Evolutionary conservation across 2,113 vertebrate genomes (phyloP).

Genomic region (Sturnira hondurensis): DNA sequence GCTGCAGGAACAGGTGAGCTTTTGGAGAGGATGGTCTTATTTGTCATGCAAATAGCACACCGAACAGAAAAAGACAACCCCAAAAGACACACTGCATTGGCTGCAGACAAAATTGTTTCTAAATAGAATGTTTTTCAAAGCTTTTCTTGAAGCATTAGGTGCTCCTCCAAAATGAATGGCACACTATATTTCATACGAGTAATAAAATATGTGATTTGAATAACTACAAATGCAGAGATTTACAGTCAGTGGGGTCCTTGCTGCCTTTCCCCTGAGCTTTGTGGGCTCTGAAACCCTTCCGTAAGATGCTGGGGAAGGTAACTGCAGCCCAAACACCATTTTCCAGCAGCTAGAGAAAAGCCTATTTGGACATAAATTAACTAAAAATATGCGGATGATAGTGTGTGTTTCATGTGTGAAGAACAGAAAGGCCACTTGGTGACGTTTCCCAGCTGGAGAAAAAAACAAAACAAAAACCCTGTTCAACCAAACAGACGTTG

Average conservation of each 20-base stretch:
- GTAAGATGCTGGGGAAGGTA: slow-evolving; percentile 77
- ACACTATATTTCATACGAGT: slow-evolving; percentile 66
- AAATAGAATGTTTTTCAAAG: slow-evolving; percentile 66
- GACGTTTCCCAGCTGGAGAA: slow-evolving; percentile 61
- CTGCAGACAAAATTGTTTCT: slow-evolving; percentile 65
- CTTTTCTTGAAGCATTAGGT: slow-evolving; percentile 71
- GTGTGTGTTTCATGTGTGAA: slow-evolving; percentile 79
- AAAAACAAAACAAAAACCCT: background rate
- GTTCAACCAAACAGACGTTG: slow-evolving; percentile 20
- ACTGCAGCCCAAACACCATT: slow-evolving; percentile 80
- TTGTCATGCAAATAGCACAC: slow-evolving; percentile 61
- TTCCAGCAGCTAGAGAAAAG: slow-evolving; percentile 78
- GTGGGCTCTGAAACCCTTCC: slow-evolving; percentile 69
- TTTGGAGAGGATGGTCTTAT: slow-evolving; percentile 17
- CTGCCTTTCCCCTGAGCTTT: slow-evolving; percentile 71
- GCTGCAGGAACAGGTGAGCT: background rate
- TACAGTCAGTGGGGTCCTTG: slow-evolving; percentile 72
- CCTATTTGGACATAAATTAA: slow-evolving; percentile 84
- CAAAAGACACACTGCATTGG: background rate
- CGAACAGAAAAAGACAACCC: slow-evolving; percentile 41
- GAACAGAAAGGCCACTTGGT: slow-evolving; percentile 76
- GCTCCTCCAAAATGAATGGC: slow-evolving; percentile 75
- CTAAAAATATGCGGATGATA: slow-evolving; percentile 81
- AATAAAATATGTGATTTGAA: slow-evolving; percentile 80
- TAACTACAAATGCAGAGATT: slow-evolving; percentile 81